A percentile compares a stretch with the other conserved stretches of the same genome.
phyloP scores from a whole-genome alignment of 2,113 vertebrate species.

The Takifugu bimaculatus region DNA sequence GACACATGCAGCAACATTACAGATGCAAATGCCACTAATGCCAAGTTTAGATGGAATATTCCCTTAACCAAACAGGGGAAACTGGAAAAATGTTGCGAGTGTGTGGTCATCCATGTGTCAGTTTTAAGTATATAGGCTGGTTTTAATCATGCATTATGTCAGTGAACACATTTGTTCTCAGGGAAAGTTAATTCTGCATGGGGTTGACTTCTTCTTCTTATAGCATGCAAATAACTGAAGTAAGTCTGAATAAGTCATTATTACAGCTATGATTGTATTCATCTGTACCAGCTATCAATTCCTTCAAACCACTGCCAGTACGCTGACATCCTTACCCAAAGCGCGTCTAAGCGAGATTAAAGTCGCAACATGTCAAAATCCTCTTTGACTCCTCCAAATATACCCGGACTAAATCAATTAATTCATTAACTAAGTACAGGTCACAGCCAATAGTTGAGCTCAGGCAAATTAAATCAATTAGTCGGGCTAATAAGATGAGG shows the following conservation, averaged over 20 bases:
- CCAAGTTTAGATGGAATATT: conserved; percentile 40
- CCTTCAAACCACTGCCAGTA: conserved; percentile 31
- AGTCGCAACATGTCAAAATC: conserved; percentile 67
- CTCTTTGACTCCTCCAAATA: conserved; percentile 63
- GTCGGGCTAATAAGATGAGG: conserved; percentile 84
- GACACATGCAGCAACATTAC: conserved; percentile 29
- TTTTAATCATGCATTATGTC: conserved; percentile 58
- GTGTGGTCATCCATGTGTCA: conserved; percentile 41
- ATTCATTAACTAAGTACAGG: conserved; percentile 80
- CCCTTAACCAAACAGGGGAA: conserved; percentile 36
- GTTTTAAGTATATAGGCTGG: conserved; percentile 48
- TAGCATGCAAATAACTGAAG: no score
- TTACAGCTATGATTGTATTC: no score
- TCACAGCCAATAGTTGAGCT: conserved; percentile 66
- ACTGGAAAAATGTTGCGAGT: conserved; percentile 61
- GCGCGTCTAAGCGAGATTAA: conserved; percentile 58
- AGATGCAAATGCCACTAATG: conserved; percentile 39
- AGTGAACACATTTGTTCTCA: not conserved
- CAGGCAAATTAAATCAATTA: conserved; percentile 96
- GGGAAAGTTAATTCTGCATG: not conserved
- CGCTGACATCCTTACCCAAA: conserved; percentile 34
- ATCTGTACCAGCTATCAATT: conserved; percentile 2
- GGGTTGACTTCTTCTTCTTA: not conserved
- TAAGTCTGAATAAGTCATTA: no score
- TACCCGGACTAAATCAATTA: conserved; percentile 72